Percentiles rank a stretch among this genome's conserved stretches.
These are phyloP conservation scores for Melinaea menophilus DNA, from an alignment of 2,888 invertebrate species.

Conservation along the genomic window DNA sequence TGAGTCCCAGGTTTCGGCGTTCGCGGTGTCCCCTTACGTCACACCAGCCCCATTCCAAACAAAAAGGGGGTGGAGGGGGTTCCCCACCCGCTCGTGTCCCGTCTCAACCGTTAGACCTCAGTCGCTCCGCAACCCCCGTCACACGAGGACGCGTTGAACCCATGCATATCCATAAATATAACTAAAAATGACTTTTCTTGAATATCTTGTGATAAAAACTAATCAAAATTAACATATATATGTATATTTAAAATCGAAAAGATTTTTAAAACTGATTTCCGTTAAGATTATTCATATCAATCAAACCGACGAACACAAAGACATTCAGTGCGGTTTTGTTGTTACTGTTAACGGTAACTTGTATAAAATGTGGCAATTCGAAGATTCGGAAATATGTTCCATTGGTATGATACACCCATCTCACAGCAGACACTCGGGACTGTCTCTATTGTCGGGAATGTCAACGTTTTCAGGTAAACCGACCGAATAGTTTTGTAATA, in stretches of 20 bases:
- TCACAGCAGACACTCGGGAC: conserved; percentile 85
- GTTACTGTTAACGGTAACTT: conserved; percentile 25
- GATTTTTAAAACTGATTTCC: neutral
- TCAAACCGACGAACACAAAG: conserved; percentile 10
- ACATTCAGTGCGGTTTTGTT: conserved; percentile 15
- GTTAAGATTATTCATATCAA: conserved; percentile 4
- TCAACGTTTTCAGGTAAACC: conserved; percentile 67
- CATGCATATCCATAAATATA: conserved; percentile 53
- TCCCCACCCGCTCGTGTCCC: conserved; percentile 28
- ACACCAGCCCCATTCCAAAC: conserved; percentile 39
- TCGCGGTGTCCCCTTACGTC: conserved; percentile 51
- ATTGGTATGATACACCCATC: conserved; percentile 88
- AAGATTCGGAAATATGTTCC: conserved; percentile 87
- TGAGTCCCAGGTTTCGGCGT: conserved; percentile 30
- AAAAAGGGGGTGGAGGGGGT: conserved; percentile 30
- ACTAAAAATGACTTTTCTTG: conserved; percentile 56
- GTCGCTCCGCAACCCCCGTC: conserved; percentile 66
- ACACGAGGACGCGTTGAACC: conserved; percentile 50
- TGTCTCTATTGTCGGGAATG: conserved; percentile 67
- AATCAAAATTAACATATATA: conserved; percentile 11
- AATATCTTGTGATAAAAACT: conserved; percentile 47
- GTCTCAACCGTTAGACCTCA: conserved; percentile 41
- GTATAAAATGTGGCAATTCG: conserved; percentile 81
- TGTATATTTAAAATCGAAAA: conserved; percentile 11
- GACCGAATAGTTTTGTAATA: neutral